Conservation (phyloP, 2,888 invertebrate genomes). For the Oasisia sp. region DNA sequence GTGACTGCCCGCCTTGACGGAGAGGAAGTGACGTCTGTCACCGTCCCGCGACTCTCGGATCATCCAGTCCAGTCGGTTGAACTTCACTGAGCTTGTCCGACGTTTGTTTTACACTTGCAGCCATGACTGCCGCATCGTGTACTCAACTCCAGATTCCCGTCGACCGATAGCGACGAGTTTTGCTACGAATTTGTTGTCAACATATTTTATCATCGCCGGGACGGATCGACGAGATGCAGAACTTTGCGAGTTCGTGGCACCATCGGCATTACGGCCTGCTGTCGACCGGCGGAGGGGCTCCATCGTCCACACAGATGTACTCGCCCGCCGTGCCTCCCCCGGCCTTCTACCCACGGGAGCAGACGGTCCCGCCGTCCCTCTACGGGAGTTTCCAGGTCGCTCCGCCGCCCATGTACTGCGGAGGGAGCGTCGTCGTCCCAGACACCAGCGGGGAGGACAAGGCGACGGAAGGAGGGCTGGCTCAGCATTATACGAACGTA, state of each 20-base stretch:
- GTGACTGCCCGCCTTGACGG: neutral
- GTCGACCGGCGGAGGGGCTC: neutral
- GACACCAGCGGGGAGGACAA: neutral
- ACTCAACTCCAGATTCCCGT: too few relatives aligned
- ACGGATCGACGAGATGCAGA: neutral
- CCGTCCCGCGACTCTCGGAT: neutral
- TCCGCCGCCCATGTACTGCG: neutral
- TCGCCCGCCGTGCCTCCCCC: neutral
- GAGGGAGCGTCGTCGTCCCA: neutral
- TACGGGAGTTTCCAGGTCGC: neutral
- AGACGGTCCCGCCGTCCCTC: neutral
- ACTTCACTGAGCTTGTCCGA: constrained; percentile 7
- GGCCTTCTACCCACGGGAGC: neutral
- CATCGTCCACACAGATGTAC: neutral
- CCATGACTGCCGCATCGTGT: neutral
- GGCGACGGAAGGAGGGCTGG: neutral
- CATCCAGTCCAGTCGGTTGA: neutral
- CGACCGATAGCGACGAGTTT: neutral
- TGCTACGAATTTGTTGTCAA: neutral
- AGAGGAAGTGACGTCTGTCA: neutral
- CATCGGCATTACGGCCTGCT: neutral
- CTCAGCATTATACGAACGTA: neutral
- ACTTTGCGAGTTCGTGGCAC: neutral
- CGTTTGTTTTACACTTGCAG: constrained; percentile 4
- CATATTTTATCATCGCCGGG: neutral